A percentile compares a stretch with the other conserved stretches of the same genome.
Evolutionary conservation across 2,113 vertebrate species (phyloP).

Genomic region (Pleuronectes platessa): DNA sequence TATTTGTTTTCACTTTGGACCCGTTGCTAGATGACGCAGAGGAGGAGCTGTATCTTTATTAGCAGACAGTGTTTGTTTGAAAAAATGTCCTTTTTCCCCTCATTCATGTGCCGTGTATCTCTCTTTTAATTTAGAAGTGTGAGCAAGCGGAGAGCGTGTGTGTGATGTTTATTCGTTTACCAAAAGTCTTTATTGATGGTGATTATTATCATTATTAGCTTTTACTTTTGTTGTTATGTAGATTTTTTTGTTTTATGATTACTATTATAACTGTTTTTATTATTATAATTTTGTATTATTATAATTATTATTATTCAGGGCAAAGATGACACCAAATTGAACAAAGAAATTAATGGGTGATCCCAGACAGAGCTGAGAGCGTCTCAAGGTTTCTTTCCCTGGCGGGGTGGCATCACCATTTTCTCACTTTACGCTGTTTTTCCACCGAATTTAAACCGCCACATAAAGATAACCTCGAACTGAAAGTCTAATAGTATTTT

Average conservation of each 20-base stretch:
- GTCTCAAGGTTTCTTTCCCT: slow-evolving; percentile 54
- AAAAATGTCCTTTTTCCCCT: slow-evolving; percentile 44
- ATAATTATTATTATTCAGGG: slow-evolving; percentile 79
- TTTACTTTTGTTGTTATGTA: slow-evolving; percentile 65
- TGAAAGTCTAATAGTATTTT: slow-evolving; percentile 64
- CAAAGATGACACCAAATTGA: slow-evolving; percentile 84
- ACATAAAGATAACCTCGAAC: slow-evolving; percentile 44
- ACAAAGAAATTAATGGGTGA: slow-evolving; percentile 63
- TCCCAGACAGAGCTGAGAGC: slow-evolving; percentile 35
- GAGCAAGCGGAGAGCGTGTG: slow-evolving; percentile 27
- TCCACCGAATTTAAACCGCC: slow-evolving; percentile 39
- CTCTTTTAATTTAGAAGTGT: slow-evolving; percentile 57
- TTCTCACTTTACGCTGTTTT: slow-evolving; percentile 44
- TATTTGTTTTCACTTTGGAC: slow-evolving; percentile 62
- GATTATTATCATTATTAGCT: slow-evolving; percentile 65
- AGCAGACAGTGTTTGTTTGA: slow-evolving; percentile 56
- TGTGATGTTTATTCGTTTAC: slow-evolving; percentile 65
- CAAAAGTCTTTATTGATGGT: slow-evolving; percentile 75
- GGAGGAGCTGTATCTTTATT: slow-evolving; percentile 57
- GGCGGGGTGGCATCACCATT: slow-evolving; percentile 43
- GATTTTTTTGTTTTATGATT: slow-evolving; percentile 45
- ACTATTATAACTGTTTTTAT: slow-evolving; percentile 55
- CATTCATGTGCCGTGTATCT: slow-evolving; percentile 32
- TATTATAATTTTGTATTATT: slow-evolving; percentile 41
- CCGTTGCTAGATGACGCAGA: slow-evolving; percentile 42